phyloP scores from a whole-genome alignment of 2,797 vertebrate genomes.

The Tokudaia muenninki region DNA sequence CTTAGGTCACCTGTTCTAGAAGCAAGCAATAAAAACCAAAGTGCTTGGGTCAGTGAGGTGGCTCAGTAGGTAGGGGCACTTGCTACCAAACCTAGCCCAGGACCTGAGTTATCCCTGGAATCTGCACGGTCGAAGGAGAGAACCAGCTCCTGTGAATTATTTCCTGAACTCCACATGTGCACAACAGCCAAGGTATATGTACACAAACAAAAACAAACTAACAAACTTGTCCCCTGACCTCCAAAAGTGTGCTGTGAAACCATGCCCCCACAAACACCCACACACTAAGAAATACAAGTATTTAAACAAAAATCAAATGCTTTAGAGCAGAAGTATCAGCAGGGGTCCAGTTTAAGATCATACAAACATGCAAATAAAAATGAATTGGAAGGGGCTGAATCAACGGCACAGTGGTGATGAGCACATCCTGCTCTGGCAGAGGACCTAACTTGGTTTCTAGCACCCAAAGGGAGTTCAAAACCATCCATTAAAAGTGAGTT shows the following conservation, averaged over 20 bases:
- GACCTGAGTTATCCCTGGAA: background rate
- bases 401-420: background rate
- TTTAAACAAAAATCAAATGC: background rate
- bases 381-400: background rate
- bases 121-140: background rate
- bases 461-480: background rate
- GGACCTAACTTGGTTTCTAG: background rate
- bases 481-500: background rate
- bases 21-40: background rate
- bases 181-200: background rate
- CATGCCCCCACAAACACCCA: background rate
- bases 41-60: background rate
- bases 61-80: background rate
- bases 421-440: background rate
- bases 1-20: background rate
- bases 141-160: background rate
- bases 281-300: background rate
- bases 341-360: background rate
- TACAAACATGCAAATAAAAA: background rate
- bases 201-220: background rate
- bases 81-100: background rate
- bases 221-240: background rate
- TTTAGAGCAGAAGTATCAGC: background rate
- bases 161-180: background rate
- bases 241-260: background rate